phyloP scores from a whole-genome alignment of 2,797 vertebrate species.

The Loris lydekkerianus region DNA sequence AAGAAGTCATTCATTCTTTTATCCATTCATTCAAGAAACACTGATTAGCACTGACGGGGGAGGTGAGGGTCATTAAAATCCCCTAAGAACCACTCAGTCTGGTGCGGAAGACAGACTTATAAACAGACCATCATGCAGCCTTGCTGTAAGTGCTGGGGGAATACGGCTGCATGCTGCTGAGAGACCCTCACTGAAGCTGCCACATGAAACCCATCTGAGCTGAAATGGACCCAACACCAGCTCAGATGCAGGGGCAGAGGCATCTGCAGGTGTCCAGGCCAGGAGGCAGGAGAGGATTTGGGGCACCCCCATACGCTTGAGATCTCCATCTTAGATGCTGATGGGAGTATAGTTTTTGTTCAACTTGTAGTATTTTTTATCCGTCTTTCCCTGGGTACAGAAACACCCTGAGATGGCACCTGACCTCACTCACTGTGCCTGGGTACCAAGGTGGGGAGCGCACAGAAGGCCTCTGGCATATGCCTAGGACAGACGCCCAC shows the following conservation, averaged over 20 bases:
- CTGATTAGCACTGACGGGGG: constrained; percentile 40
- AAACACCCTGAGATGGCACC: background rate
- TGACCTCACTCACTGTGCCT: background rate
- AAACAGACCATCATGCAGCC: constrained; percentile 63
- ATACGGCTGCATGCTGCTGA: background rate
- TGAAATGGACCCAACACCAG: background rate
- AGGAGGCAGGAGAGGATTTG: background rate
- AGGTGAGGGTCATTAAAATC: constrained; percentile 63
- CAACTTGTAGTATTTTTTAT: too few relatives aligned
- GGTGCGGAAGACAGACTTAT: constrained; percentile 60
- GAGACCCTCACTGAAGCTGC: background rate
- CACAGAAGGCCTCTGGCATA: background rate
- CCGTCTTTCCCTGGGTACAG: background rate
- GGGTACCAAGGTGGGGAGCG: background rate
- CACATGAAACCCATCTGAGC: background rate
- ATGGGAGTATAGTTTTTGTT: background rate
- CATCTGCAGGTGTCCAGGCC: background rate
- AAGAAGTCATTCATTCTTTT: constrained; percentile 65
- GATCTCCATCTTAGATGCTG: background rate
- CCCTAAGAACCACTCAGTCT: constrained; percentile 54
- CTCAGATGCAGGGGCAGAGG: background rate
- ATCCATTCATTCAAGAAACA: constrained; percentile 65
- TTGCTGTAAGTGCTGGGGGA: background rate
- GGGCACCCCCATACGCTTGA: too few relatives aligned
- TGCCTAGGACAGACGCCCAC: background rate